Percentiles rank a stretch among this genome's conserved stretches.
Evolutionary conservation across 2,797 vertebrate genomes (phyloP).

Genomic region (Hapalemur alaotrensis): DNA sequence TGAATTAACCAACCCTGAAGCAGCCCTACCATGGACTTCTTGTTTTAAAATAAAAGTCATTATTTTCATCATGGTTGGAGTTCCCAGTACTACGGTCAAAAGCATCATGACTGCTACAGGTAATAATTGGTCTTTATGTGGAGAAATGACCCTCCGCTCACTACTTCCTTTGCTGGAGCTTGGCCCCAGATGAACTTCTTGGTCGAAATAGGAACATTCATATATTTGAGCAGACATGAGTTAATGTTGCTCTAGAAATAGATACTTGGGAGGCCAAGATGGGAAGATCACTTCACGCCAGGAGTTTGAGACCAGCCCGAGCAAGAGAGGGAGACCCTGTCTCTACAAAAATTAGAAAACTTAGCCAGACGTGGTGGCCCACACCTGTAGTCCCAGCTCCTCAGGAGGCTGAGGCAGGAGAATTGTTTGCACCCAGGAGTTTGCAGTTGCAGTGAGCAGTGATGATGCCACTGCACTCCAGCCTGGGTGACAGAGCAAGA

Average conservation of each 20-base stretch:
- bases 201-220: not conserved
- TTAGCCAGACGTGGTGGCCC: not conserved
- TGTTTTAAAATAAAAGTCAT: not conserved
- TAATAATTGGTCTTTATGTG: not conserved
- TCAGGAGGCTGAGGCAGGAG: not conserved
- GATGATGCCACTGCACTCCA: not conserved
- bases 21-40: not conserved
- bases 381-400: not conserved
- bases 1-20: not conserved
- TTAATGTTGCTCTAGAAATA: constrained; percentile 12
- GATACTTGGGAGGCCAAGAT: not conserved
- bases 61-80: not conserved
- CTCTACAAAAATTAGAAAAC: not conserved
- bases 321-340: not conserved
- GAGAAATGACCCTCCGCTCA: not conserved
- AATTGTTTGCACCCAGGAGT: not conserved
- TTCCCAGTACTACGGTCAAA: not conserved
- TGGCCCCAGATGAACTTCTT: constrained; percentile 2
- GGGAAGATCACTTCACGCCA: not conserved
- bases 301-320: not conserved
- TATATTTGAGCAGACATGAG: not conserved
- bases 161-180: not conserved
- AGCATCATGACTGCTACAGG: not conserved
- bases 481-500: not conserved
- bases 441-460: not conserved